A percentile compares a stretch with the other conserved stretches of the same genome.
These are phyloP conservation scores for Beaufortia kweichowensis DNA, from an alignment of 2,113 vertebrate species.

Conservation along the genomic window DNA sequence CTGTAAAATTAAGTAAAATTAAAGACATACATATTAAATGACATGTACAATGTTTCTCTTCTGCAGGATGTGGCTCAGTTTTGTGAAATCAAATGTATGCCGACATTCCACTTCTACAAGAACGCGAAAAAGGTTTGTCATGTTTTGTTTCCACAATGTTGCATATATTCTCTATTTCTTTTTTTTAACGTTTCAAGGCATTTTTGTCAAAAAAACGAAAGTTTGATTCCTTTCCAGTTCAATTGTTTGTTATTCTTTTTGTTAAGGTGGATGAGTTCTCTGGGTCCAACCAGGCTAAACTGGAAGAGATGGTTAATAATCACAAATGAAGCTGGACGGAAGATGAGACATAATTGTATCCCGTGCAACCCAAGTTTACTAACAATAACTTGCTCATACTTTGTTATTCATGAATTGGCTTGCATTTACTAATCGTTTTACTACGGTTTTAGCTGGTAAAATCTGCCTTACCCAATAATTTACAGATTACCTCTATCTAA, in stretches of 20 bases:
- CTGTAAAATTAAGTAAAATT: neutral
- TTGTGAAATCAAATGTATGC: slow-evolving; percentile 85
- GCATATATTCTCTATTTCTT: neutral
- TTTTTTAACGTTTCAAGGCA: neutral
- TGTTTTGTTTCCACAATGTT: neutral
- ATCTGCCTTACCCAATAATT: neutral
- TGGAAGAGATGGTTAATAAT: slow-evolving; percentile 45
- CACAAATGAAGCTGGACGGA: slow-evolving; percentile 39
- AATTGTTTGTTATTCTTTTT: neutral
- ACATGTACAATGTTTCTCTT: neutral
- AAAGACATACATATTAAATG: neutral
- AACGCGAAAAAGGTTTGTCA: slow-evolving; percentile 73
- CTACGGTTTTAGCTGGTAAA: neutral
- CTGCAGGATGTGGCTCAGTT: slow-evolving; percentile 78
- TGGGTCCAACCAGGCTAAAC: slow-evolving; percentile 54
- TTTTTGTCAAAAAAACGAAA: neutral
- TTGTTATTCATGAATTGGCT: neutral
- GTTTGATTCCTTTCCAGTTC: neutral
- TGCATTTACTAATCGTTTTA: neutral
- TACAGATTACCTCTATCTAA: neutral
- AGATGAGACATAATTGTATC: neutral
- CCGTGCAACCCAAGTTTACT: slow-evolving; percentile 6
- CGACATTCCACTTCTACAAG: slow-evolving; percentile 88
- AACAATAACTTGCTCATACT: neutral
- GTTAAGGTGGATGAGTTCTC: slow-evolving; percentile 55